Percentiles rank a stretch among this genome's conserved stretches.
These are phyloP conservation scores for Lagodon rhomboides DNA, from an alignment of 2,797 vertebrate genomes.

Conservation along the genomic window DNA sequence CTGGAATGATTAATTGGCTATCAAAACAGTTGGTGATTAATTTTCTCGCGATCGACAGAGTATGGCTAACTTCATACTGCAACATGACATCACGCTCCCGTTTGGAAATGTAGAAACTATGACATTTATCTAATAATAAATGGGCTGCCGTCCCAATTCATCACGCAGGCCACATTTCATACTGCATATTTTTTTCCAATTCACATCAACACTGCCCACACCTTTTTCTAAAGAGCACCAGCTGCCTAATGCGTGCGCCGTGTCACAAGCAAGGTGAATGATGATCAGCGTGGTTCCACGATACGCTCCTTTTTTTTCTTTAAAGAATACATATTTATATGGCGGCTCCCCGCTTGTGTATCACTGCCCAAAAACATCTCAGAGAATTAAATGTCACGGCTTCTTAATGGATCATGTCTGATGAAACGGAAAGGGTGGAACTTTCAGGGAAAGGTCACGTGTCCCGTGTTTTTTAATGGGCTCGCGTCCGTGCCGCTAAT, in stretches of 20 bases:
- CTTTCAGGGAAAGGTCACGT: constrained; percentile 57
- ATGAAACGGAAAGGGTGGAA: constrained; percentile 57
- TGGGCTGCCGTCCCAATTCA: constrained; percentile 25
- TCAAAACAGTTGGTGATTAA: too few relatives aligned
- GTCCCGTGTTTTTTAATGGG: constrained; percentile 48
- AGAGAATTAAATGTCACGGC: constrained; percentile 39
- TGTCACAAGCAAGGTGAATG: constrained; percentile 41
- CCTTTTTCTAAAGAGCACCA: constrained; percentile 58
- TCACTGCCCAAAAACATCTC: constrained; percentile 46
- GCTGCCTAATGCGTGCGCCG: constrained; percentile 46
- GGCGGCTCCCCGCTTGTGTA: constrained; percentile 39
- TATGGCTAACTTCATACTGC: constrained; percentile 12
- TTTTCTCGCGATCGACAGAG: too few relatives aligned
- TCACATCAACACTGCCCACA: constrained; percentile 54
- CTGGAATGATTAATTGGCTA: too few relatives aligned
- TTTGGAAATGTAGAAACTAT: constrained; percentile 43
- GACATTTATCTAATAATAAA: constrained; percentile 55
- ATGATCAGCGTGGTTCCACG: constrained; percentile 42
- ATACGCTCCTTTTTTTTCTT: constrained; percentile 29
- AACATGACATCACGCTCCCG: constrained; percentile 44
- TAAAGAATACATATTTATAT: constrained; percentile 41
- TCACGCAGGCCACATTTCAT: constrained; percentile 40
- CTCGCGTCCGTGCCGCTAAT: constrained; percentile 39
- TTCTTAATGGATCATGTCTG: constrained; percentile 68
- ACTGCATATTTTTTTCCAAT: constrained; percentile 20